Conservation (phyloP, 2,797 vertebrate genomes). For the Tenualosa thibaudeaui region DNA sequence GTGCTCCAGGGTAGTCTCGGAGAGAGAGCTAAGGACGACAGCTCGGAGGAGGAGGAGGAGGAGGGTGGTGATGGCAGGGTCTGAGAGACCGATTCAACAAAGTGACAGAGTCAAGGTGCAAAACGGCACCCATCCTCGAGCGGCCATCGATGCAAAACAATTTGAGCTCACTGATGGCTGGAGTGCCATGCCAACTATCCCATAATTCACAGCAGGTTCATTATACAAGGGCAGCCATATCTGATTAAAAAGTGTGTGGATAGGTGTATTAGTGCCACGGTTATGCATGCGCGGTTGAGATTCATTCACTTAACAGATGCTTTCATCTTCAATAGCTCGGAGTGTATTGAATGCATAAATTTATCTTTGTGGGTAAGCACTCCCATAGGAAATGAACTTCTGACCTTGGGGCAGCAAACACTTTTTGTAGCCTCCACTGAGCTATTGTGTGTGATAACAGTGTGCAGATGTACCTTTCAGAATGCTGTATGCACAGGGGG, state of each 20-base stretch:
- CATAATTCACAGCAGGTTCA: slow-evolving; percentile 9
- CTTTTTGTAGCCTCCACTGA: background rate
- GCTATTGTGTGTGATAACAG: background rate
- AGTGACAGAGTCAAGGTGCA: background rate
- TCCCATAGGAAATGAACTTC: slow-evolving; percentile 15
- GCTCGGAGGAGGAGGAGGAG: slow-evolving; percentile 9
- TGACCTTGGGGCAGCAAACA: background rate
- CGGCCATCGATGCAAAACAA: background rate
- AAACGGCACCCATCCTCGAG: background rate
- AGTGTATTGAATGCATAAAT: slow-evolving; percentile 13
- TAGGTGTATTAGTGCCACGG: slow-evolving; percentile 10
- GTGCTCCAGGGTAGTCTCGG: background rate
- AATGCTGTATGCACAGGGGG: slow-evolving; percentile 9
- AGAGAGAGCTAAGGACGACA: background rate
- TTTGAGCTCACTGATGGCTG: background rate
- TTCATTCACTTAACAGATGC: slow-evolving; percentile 9
- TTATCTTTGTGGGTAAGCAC: background rate
- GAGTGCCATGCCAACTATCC: background rate
- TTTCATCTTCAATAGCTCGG: background rate
- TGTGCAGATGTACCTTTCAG: background rate
- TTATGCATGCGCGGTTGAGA: background rate
- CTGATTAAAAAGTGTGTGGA: background rate
- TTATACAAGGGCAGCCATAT: slow-evolving; percentile 16
- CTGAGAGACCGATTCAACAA: background rate
- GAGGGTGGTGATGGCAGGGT: background rate